Percentiles rank a stretch among this genome's conserved stretches.
Evolutionary conservation across 2,888 invertebrate genomes (phyloP).

Genomic region (Drosophila multiciliata): DNA sequence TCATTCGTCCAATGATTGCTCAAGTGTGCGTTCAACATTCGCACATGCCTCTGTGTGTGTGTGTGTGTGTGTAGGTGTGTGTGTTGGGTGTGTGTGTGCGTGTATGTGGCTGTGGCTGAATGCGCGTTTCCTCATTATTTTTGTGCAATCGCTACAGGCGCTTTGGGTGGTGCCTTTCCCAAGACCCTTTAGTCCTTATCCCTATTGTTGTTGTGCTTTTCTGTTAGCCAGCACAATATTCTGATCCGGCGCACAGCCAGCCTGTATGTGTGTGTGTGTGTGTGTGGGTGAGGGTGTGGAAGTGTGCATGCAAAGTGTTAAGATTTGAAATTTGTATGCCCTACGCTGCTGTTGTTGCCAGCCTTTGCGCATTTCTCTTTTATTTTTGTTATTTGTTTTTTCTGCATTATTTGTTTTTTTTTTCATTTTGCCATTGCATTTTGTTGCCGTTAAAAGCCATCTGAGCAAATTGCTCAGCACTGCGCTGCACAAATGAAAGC

Average conservation of each 20-base stretch:
- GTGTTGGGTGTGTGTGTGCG: slow-evolving; percentile 23
- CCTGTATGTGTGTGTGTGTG: neutral
- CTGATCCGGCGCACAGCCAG: slow-evolving; percentile 43
- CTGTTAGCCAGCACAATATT: slow-evolving; percentile 59
- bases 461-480: slow-evolving; percentile 71
- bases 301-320: slow-evolving; percentile 65
- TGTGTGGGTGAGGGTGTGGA: slow-evolving; percentile 7
- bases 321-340: slow-evolving; percentile 74
- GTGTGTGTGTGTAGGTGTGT: slow-evolving; percentile 5
- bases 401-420: slow-evolving; percentile 6
- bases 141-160: slow-evolving; percentile 79
- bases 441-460: slow-evolving; percentile 69
- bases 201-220: slow-evolving; percentile 57
- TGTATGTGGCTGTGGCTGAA: slow-evolving; percentile 21
- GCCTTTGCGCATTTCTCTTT: slow-evolving; percentile 47
- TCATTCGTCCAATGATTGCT: slow-evolving; percentile 75
- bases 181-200: slow-evolving; percentile 42
- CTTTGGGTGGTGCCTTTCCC: slow-evolving; percentile 52
- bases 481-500: slow-evolving; percentile 32
- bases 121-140: slow-evolving; percentile 78
- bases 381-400: slow-evolving; percentile 7
- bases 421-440: slow-evolving; percentile 37
- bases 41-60: slow-evolving; percentile 6
- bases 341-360: slow-evolving; percentile 33
- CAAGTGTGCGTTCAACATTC: slow-evolving; percentile 56